Conservation (phyloP, 2,797 vertebrate genomes). For the Urosaurus nigricauda region DNA sequence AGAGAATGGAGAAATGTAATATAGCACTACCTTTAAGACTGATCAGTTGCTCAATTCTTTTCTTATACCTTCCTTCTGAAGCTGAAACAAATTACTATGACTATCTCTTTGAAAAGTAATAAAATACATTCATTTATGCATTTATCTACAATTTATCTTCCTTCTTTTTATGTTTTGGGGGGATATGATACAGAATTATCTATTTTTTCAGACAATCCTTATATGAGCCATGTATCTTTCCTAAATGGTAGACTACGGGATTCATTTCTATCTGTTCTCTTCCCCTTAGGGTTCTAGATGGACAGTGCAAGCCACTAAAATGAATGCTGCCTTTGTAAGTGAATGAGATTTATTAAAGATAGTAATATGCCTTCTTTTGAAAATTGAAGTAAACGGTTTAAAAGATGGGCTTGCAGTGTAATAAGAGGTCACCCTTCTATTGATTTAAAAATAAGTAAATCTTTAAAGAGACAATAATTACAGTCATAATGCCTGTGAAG, state of each 20-base stretch:
- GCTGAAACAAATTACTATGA: too few species aligned
- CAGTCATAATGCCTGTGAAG: conserved; percentile 27
- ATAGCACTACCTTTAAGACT: too few species aligned
- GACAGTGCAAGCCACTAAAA: conserved; percentile 95
- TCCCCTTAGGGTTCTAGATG: conserved; percentile 91
- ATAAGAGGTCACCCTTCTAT: conserved; percentile 54
- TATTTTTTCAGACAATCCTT: neutral
- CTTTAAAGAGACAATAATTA: conserved; percentile 20
- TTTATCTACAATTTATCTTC: neutral
- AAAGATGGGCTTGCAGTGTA: conserved; percentile 49
- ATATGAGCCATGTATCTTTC: neutral
- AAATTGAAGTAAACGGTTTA: conserved; percentile 21
- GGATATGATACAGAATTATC: neutral
- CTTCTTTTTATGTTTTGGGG: neutral
- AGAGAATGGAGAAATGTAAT: too few species aligned
- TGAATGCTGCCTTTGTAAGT: conserved; percentile 96
- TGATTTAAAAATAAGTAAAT: conserved; percentile 35
- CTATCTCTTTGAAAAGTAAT: too few species aligned
- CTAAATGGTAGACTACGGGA: conserved; percentile 9
- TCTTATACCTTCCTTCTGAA: too few species aligned
- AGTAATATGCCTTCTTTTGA: conserved; percentile 49
- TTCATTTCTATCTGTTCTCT: conserved; percentile 59
- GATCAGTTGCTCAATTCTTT: too few species aligned
- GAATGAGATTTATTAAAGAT: conserved; percentile 49
- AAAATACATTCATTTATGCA: neutral